Evolutionary conservation across 2,113 vertebrate genomes (phyloP).

Genomic region (Coregonus clupeaformis): DNA sequence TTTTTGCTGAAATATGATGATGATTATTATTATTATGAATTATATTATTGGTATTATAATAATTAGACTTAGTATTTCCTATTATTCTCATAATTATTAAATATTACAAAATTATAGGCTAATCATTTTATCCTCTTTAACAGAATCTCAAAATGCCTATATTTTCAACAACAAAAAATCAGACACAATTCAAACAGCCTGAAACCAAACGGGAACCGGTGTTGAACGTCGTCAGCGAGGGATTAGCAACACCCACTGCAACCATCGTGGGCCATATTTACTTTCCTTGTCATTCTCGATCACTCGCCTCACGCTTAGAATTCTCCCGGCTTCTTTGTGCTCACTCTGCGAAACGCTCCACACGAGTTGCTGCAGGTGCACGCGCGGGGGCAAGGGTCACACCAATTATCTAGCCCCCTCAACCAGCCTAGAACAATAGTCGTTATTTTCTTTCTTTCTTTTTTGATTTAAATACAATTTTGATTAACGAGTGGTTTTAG

Average conservation of each 20-base stretch:
- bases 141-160: neutral
- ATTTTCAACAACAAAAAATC: conserved; percentile 7
- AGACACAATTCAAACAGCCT: neutral
- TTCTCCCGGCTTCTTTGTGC: conserved; percentile 53
- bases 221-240: conserved; percentile 7
- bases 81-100: neutral
- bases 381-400: conserved; percentile 64
- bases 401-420: conserved; percentile 42
- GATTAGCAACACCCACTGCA: conserved; percentile 53
- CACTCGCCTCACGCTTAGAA: conserved; percentile 57
- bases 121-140: neutral
- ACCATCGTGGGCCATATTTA: conserved; percentile 61
- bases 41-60: neutral
- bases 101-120: no score
- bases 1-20: neutral
- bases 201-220: neutral
- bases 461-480: conserved; percentile 3
- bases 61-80: conserved; percentile 8
- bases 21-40: no score
- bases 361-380: conserved; percentile 47
- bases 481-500: neutral
- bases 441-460: neutral
- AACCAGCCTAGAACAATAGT: conserved; percentile 8
- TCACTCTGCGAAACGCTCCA: conserved; percentile 36
- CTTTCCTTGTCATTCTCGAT: conserved; percentile 55